These are phyloP conservation scores for Drosophila tsacasi DNA, from an alignment of 1,140 invertebrate genomes.

Conservation along the genomic window DNA sequence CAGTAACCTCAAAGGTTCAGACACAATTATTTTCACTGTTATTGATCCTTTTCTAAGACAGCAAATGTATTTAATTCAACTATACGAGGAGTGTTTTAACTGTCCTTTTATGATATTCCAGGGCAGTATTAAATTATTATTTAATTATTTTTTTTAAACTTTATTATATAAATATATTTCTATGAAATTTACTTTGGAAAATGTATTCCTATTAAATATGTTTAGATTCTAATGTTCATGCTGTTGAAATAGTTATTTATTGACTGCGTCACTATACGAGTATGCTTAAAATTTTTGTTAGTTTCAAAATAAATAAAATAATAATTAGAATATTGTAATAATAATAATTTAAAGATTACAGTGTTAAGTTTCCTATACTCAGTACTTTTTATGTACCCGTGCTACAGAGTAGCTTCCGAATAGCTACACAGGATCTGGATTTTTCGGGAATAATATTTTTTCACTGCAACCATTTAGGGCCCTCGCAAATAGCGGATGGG, in stretches of 20 bases:
- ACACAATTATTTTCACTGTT: not conserved
- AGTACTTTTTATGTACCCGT: not conserved
- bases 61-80: not conserved
- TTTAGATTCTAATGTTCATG: not conserved
- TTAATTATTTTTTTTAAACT: not conserved
- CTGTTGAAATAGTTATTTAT: no score
- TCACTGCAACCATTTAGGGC: not conserved
- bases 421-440: not conserved
- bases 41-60: not conserved
- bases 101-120: not conserved
- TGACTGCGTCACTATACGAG: no score
- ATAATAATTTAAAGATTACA: no score
- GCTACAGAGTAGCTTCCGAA: not conserved
- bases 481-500: not conserved
- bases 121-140: not conserved
- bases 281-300: no score
- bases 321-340: not conserved
- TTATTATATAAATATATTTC: not conserved
- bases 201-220: not conserved
- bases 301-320: no score
- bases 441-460: not conserved
- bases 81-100: no score
- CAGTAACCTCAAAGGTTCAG: constrained; percentile 13
- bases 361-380: not conserved
- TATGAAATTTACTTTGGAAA: not conserved